These are phyloP conservation scores for Allacma fusca DNA, from an alignment of 2,888 invertebrate genomes.

Conservation along the genomic window DNA sequence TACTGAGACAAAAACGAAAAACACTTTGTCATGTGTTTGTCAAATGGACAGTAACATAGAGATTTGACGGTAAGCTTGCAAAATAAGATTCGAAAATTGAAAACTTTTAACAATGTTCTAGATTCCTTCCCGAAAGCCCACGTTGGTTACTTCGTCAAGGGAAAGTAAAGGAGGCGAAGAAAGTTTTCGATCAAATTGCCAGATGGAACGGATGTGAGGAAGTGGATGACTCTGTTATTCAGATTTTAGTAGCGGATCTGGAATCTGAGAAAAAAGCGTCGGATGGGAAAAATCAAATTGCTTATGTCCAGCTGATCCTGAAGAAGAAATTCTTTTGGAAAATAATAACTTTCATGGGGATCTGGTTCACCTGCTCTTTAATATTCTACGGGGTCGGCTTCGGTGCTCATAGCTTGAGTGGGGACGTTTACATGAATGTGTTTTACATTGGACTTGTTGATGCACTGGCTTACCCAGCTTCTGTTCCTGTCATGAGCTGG, in stretches of 20 bases:
- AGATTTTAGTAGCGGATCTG: slow-evolving; percentile 20
- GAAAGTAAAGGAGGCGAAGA: slow-evolving; percentile 51
- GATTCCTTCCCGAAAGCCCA: slow-evolving; percentile 58
- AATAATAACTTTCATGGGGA: slow-evolving; percentile 49
- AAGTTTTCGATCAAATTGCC: slow-evolving; percentile 58
- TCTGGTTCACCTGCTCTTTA: slow-evolving; percentile 54
- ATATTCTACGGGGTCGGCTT: slow-evolving; percentile 58
- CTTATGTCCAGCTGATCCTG: slow-evolving; percentile 26
- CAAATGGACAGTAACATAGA: too few species aligned
- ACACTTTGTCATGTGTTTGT: too few species aligned
- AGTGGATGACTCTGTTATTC: slow-evolving; percentile 47
- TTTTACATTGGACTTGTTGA: slow-evolving; percentile 55
- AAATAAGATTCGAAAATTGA: too few species aligned
- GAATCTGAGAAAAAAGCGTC: neutral
- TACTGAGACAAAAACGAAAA: too few species aligned
- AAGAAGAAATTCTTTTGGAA: slow-evolving; percentile 30
- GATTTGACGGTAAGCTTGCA: too few species aligned
- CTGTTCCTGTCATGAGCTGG: slow-evolving; percentile 7
- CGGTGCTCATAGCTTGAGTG: slow-evolving; percentile 53
- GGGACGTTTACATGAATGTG: slow-evolving; percentile 55
- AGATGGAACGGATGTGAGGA: slow-evolving; percentile 53
- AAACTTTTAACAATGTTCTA: neutral
- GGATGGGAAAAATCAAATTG: neutral
- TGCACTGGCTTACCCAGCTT: slow-evolving; percentile 42
- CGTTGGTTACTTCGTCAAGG: slow-evolving; percentile 55